These are phyloP conservation scores for Hippoglossus hippoglossus DNA, from an alignment of 2,797 vertebrate species.

Conservation along the genomic window DNA sequence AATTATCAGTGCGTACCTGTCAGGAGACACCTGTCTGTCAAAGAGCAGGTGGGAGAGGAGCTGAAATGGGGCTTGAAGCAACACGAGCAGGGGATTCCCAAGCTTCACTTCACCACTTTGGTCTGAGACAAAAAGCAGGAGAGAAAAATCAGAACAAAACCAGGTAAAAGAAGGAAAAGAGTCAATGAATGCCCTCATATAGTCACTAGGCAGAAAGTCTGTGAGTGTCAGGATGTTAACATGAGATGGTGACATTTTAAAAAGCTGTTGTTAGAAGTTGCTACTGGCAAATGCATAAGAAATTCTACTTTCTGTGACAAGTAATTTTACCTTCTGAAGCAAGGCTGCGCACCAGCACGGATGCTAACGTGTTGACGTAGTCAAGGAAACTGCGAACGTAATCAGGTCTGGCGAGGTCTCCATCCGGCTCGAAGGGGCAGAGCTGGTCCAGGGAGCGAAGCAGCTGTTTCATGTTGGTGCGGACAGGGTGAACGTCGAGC, in stretches of 20 bases:
- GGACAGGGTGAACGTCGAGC: conserved; percentile 87
- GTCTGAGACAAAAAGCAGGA: conserved; percentile 79
- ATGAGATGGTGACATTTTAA: no score
- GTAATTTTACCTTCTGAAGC: conserved; percentile 91
- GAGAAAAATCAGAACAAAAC: not conserved
- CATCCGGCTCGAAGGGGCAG: conserved; percentile 75
- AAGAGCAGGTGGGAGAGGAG: conserved; percentile 93
- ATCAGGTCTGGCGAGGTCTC: conserved; percentile 70
- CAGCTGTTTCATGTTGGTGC: conserved; percentile 89
- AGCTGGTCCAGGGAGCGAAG: conserved; percentile 87
- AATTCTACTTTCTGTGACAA: no score
- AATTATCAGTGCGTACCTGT: conserved; percentile 84
- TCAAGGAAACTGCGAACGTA: conserved; percentile 89
- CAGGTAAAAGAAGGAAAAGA: not conserved
- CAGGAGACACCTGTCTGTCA: conserved; percentile 93
- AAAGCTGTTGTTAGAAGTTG: no score
- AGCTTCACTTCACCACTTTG: conserved; percentile 85
- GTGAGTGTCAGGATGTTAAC: no score
- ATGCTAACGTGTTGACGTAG: conserved; percentile 89
- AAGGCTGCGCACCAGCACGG: conserved; percentile 89
- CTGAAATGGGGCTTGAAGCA: conserved; percentile 92
- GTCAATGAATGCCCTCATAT: no score
- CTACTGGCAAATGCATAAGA: not conserved
- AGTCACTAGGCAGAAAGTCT: no score
- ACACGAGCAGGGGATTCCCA: conserved; percentile 92